These are phyloP conservation scores for Mionectes macconnelli DNA, from an alignment of 2,113 vertebrate species.

Conservation along the genomic window DNA sequence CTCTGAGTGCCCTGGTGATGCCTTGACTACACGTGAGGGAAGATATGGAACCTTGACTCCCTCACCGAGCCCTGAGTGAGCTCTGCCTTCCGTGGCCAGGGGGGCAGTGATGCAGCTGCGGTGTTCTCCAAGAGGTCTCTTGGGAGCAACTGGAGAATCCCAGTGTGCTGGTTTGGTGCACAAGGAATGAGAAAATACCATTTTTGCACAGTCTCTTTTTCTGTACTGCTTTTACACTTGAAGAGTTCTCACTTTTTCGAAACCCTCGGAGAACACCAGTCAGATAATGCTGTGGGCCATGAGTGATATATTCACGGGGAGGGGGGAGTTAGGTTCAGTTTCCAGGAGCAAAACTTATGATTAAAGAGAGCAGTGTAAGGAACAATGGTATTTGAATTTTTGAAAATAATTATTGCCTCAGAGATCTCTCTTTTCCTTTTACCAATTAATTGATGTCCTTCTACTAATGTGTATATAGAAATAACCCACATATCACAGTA, in stretches of 20 bases:
- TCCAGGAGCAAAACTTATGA: not conserved
- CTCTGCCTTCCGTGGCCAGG: not conserved
- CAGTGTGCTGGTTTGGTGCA: not conserved
- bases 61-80: fast-evolving
- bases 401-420: not conserved
- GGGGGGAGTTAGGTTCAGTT: not conserved
- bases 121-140: not conserved
- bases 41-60: not conserved
- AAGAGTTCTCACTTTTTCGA: not conserved
- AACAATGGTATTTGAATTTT: slow-evolving; percentile 22
- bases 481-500: not conserved
- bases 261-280: not conserved
- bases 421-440: not conserved
- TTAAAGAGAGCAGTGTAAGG: not conserved
- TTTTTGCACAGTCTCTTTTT: not conserved
- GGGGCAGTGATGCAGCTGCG: not conserved
- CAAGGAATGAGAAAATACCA: not conserved
- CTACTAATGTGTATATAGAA: not conserved
- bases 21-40: not conserved
- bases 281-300: not conserved
- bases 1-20: not conserved
- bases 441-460: slow-evolving; percentile 7
- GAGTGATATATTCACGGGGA: not conserved
- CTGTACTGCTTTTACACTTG: not conserved
- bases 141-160: not conserved